These are phyloP conservation scores for Numenius phaeopus DNA, from an alignment of 2,797 vertebrate species.

Conservation along the genomic window DNA sequence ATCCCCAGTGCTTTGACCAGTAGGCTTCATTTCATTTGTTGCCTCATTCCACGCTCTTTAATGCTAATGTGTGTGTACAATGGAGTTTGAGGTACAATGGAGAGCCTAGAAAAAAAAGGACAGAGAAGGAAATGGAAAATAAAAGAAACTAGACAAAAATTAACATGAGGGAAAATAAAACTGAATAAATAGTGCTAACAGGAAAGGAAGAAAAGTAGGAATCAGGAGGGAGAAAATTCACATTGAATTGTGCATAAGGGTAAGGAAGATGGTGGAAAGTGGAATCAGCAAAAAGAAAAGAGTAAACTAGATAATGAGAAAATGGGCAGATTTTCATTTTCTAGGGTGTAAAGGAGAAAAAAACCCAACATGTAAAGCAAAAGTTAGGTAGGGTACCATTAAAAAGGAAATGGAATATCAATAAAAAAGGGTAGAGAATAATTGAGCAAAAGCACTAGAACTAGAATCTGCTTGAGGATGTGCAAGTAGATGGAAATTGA, in stretches of 20 bases:
- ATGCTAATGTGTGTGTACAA: not conserved
- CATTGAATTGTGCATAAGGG: not conserved
- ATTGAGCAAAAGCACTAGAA: not conserved
- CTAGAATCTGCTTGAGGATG: not conserved
- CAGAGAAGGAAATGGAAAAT: not conserved
- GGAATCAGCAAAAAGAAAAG: not conserved
- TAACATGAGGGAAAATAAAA: not conserved
- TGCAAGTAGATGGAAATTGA: not conserved
- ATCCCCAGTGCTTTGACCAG: not conserved
- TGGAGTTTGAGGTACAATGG: accelerated
- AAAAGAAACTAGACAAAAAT: not conserved
- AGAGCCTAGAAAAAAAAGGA: not conserved
- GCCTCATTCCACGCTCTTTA: not conserved
- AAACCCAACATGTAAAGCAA: accelerated
- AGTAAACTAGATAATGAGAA: not conserved
- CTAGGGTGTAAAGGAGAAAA: not conserved
- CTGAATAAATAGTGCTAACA: not conserved
- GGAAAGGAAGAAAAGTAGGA: not conserved
- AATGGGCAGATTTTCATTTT: not conserved
- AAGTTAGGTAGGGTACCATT: not conserved
- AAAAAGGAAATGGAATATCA: not conserved
- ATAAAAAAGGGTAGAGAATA: not conserved
- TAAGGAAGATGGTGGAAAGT: not conserved
- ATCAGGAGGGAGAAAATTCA: not conserved
- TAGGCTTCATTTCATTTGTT: not conserved